Conservation (phyloP, 2,888 invertebrate genomes). For the Falcaria lacertinaria region DNA sequence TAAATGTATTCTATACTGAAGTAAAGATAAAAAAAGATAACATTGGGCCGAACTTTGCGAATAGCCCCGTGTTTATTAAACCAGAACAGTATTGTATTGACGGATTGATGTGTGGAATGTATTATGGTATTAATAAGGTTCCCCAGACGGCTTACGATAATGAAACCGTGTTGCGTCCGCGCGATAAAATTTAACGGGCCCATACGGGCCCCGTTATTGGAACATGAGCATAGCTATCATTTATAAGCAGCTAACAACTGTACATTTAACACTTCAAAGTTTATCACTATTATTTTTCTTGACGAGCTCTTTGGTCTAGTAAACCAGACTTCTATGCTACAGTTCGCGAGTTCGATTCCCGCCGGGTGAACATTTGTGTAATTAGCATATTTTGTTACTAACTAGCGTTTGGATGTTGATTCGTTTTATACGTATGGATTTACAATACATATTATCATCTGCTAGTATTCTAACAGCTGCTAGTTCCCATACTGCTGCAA, state of each 20-base stretch:
- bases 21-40: background rate
- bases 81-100: background rate
- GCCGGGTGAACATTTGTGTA: too few species aligned
- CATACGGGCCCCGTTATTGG: slow-evolving; percentile 19
- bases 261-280: too few species aligned
- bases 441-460: too few species aligned
- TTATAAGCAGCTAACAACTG: background rate
- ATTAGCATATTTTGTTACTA: too few species aligned
- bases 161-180: slow-evolving; percentile 37
- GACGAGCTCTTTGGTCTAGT: too few species aligned
- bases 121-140: slow-evolving; percentile 27
- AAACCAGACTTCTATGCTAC: too few species aligned
- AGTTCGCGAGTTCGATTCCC: too few species aligned
- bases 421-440: too few species aligned
- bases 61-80: background rate
- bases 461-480: too few species aligned
- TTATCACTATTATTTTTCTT: too few species aligned
- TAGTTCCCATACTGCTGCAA: too few species aligned
- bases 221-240: slow-evolving; percentile 18
- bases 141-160: slow-evolving; percentile 32
- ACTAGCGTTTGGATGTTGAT: too few species aligned
- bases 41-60: background rate
- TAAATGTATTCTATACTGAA: background rate
- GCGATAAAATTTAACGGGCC: slow-evolving; percentile 49
- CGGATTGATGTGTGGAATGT: slow-evolving; percentile 9